phyloP scores from a whole-genome alignment of 2,888 invertebrate genomes.

The Stramonita haemastoma region DNA sequence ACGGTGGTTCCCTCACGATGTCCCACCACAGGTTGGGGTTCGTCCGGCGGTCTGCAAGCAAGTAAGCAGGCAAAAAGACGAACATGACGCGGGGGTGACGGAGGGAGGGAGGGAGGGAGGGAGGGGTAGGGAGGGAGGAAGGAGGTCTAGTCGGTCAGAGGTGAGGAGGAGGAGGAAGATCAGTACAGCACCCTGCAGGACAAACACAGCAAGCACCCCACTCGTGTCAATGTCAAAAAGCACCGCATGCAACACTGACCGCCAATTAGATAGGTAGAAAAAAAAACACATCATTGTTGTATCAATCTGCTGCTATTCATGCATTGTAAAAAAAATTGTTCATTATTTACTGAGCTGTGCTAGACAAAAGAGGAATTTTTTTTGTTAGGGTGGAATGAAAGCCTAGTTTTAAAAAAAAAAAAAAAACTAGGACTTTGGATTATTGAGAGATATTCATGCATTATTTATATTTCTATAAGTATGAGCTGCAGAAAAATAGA shows the following conservation, averaged over 20 bases:
- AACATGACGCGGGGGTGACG: neutral
- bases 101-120: neutral
- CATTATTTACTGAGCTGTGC: neutral
- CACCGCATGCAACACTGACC: neutral
- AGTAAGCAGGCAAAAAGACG: conserved; percentile 20
- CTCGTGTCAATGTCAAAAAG: conserved; percentile 24
- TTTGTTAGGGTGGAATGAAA: neutral
- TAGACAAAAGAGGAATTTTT: neutral
- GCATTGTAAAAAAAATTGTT: neutral
- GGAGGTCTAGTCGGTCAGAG: neutral
- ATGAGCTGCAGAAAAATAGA: too few species aligned
- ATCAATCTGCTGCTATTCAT: neutral
- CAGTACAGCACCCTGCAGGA: neutral
- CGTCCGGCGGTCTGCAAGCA: conserved; percentile 32
- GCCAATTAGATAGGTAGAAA: neutral
- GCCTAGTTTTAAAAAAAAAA: neutral
- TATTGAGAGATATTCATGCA: too few species aligned
- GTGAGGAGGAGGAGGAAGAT: neutral
- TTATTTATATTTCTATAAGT: too few species aligned
- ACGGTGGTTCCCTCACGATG: conserved; percentile 48
- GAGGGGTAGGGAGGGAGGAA: neutral
- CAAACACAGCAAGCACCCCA: conserved; percentile 20
- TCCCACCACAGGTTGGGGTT: conserved; percentile 39
- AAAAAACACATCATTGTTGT: neutral
- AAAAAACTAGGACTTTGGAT: too few species aligned